Percentiles rank a stretch among this genome's conserved stretches.
These are phyloP conservation scores for Listronotus oregonensis DNA, from an alignment of 1,140 invertebrate genomes.

Conservation along the genomic window DNA sequence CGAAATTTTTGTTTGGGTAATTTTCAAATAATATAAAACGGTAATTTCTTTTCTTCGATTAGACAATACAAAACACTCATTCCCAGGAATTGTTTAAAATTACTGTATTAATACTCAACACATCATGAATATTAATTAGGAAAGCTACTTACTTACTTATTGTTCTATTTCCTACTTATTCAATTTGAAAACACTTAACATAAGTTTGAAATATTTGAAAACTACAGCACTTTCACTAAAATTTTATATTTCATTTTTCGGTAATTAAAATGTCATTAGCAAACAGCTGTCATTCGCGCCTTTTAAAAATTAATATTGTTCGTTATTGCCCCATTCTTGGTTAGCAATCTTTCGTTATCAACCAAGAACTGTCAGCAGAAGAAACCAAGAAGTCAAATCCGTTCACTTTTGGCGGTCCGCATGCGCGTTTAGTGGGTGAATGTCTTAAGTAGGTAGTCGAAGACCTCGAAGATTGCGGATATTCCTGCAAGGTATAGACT, in stretches of 20 bases:
- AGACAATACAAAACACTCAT: no score
- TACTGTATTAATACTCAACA: no score
- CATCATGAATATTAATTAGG: conserved; percentile 9
- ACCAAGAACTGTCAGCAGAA: conserved; percentile 42
- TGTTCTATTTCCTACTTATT: conserved; percentile 26
- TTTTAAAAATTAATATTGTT: neutral
- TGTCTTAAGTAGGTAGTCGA: conserved; percentile 46
- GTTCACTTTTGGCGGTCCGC: conserved; percentile 43
- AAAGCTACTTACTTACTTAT: conserved; percentile 24
- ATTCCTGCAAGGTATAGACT: conserved; percentile 32
- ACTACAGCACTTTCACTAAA: conserved; percentile 16
- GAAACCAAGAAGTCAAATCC: conserved; percentile 40
- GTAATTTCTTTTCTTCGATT: no score
- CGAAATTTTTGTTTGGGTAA: no score
- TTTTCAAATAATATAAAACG: no score
- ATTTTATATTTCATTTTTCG: conserved; percentile 24
- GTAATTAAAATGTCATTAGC: neutral
- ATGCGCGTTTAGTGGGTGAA: conserved; percentile 47
- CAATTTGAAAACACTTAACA: neutral
- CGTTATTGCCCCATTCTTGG: conserved; percentile 25
- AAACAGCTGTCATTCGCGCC: neutral
- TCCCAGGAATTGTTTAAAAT: no score
- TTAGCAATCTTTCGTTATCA: conserved; percentile 34
- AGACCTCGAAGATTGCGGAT: conserved; percentile 40
- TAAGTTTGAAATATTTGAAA: conserved; percentile 2